phyloP scores from a whole-genome alignment of 2,797 vertebrate genomes.

The Enteromius unitaeniatus region DNA sequence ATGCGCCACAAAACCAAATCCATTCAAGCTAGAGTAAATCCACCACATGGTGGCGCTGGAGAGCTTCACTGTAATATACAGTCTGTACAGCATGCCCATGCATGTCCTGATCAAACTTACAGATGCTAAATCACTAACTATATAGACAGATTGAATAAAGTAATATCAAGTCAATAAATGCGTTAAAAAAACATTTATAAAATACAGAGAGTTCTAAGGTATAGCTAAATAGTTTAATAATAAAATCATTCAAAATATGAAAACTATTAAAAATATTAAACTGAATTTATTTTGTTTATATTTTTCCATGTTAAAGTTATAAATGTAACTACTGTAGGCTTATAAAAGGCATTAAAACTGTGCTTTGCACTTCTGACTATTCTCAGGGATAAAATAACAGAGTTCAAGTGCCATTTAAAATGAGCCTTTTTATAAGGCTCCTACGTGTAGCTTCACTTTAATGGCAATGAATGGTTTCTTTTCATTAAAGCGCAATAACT shows the following conservation, averaged over 20 bases:
- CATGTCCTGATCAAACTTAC: neutral
- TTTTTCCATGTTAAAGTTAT: neutral
- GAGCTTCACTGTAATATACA: neutral
- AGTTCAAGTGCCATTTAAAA: no score
- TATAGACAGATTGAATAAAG: neutral
- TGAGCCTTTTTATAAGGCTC: no score
- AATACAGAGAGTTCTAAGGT: neutral
- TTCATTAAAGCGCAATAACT: neutral
- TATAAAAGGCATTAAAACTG: neutral
- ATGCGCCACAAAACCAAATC: neutral
- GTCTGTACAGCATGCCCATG: neutral
- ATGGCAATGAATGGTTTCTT: neutral
- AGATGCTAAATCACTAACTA: neutral
- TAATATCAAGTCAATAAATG: neutral
- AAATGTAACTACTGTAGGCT: neutral
- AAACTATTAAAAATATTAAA: neutral
- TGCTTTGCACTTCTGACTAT: neutral
- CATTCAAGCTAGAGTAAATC: neutral
- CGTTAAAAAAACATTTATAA: neutral
- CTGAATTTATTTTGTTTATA: neutral
- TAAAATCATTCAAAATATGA: neutral
- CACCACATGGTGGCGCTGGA: constrained; percentile 20
- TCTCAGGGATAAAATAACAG: neutral
- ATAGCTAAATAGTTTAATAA: neutral
- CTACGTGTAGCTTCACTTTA: no score